Evolutionary conservation across 2,797 vertebrate species (phyloP).

Genomic region (Enteromius trimaculatus): DNA sequence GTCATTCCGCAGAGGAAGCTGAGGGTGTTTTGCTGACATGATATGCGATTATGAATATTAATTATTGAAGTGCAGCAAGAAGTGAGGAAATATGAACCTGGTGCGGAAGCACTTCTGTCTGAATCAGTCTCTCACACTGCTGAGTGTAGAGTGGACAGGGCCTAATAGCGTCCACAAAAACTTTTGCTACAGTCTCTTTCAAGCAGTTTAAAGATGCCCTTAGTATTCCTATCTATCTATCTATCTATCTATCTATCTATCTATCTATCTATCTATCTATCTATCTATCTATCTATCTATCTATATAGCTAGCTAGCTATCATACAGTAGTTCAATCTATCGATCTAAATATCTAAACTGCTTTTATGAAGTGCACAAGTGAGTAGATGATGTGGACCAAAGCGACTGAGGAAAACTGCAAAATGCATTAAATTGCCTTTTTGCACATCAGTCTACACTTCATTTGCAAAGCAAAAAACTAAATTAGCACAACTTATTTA

Average conservation of each 20-base stretch:
- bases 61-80: conserved; percentile 62
- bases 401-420: too few species aligned
- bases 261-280: too few species aligned
- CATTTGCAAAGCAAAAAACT: too few species aligned
- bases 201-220: not conserved
- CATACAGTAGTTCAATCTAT: too few species aligned
- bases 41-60: conserved; percentile 68
- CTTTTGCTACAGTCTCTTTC: not conserved
- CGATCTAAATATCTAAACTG: too few species aligned
- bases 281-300: too few species aligned
- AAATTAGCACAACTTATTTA: too few species aligned
- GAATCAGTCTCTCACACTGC: conserved; percentile 28
- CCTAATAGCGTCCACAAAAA: conserved; percentile 38
- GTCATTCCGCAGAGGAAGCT: conserved; percentile 60
- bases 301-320: too few species aligned
- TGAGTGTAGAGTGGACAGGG: conserved; percentile 44
- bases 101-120: conserved; percentile 59
- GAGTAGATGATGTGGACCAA: too few species aligned
- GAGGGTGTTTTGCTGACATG: conserved; percentile 62
- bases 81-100: conserved; percentile 64
- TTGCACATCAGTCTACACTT: too few species aligned
- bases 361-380: too few species aligned
- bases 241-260: not conserved
- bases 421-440: too few species aligned
- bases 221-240: not conserved